phyloP scores from a whole-genome alignment of 2,797 vertebrate species.

The Cyprinodon diabolis region DNA sequence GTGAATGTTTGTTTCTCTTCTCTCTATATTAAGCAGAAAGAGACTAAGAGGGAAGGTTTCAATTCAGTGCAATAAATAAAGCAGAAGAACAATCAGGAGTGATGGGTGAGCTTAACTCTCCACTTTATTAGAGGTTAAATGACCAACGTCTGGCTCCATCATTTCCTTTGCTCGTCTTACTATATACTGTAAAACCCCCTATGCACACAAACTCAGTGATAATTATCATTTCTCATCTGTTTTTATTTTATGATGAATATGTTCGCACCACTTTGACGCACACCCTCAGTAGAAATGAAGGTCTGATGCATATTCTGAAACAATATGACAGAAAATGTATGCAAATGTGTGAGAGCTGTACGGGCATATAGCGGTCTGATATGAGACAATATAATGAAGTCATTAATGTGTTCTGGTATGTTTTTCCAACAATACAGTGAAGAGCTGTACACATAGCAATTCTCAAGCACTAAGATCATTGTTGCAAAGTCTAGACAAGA shows the following conservation, averaged over 20 bases:
- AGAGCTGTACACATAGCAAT: neutral
- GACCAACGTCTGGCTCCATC: neutral
- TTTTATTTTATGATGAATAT: slow-evolving; percentile 23
- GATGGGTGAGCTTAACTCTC: neutral
- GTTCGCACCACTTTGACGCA: slow-evolving; percentile 18
- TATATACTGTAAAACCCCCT: slow-evolving; percentile 4
- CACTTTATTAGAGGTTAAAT: neutral
- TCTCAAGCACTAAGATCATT: neutral
- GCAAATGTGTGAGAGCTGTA: slow-evolving; percentile 3
- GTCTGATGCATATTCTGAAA: slow-evolving; percentile 18
- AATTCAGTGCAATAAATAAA: neutral
- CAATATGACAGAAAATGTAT: slow-evolving; percentile 19
- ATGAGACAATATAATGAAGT: neutral
- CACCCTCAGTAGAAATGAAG: slow-evolving; percentile 34
- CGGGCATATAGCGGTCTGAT: neutral
- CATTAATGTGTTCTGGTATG: neutral
- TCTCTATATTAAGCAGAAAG: slow-evolving; percentile 3
- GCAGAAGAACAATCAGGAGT: neutral
- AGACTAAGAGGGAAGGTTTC: neutral
- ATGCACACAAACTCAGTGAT: neutral
- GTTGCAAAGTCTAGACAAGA: neutral
- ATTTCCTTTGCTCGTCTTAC: neutral
- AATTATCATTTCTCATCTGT: slow-evolving; percentile 17
- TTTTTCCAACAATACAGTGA: neutral
- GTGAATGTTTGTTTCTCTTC: neutral